Evolutionary conservation across 2,888 invertebrate species (phyloP), one percentile per base, ranked within the genome.

Genomic region (Willowsia nigromaculata): DNA sequence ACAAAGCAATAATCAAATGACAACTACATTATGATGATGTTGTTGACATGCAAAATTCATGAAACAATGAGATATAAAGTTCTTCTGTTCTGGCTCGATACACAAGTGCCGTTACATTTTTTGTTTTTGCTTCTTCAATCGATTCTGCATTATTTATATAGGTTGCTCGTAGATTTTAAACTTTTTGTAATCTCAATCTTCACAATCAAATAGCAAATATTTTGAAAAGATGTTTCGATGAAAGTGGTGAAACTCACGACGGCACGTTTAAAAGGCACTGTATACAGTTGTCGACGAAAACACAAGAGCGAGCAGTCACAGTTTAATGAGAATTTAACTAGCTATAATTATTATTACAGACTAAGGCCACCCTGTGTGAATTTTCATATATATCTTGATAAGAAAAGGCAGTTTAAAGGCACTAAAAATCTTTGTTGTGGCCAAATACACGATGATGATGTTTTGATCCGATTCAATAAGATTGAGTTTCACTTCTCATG

Each of bases 401-500:
- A 56, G n/a, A 22, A 76, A 76, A 76, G 76, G 50, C 30, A 27
- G 47, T 50, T 25, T 30, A 50, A 80, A 80, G 78, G 53, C 78
- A 47, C 47, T 78, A 25, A 15, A 68, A 37, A 37, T 33, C 30
- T 56, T 22, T 76, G 15, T 53, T 56, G 27, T 33, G 1, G 33
- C n/a, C n/a, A n/a, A n/a, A n/a, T n/a, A n/a, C n/a, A n/a, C 1
- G 11, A n/a, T 80, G 47, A 43, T 76, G 27, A 53, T 37, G 25
- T 47, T 74, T 47, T 30, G 37, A 53, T 80, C 18, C 56, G 78
- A 50, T 53, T 78, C 78, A 78, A 22, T 78, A 25, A 27, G 30
- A 53, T 53, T 56, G 56, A 56, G 37, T 80, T 80, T 80, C 78
- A 56, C 78, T 56, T 80, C 43, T 13, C 37, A 80, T 33, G 53